Evolutionary conservation across 1,140 invertebrate species (phyloP), one percentile per base, ranked within the genome.

Genomic region (Chelonus insularis): DNA sequence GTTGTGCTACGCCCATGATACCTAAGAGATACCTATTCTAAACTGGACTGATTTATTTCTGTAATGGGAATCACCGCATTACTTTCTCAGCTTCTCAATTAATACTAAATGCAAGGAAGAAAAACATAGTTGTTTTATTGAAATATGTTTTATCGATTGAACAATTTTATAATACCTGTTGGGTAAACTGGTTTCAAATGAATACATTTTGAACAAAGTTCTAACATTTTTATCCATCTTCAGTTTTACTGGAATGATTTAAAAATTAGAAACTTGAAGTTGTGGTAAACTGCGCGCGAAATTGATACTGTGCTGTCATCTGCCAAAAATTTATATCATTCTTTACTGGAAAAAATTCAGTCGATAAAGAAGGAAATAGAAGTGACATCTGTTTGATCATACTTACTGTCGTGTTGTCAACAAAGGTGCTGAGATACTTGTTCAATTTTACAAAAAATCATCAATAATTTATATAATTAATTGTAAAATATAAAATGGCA

Each of bases 1-100:
- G 62, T 59, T 64, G 45, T 64, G 48, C n/a, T 57, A 43, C 54
- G 20, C 20, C 39, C 41, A 25, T 20, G 12, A 41, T 41, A 45
- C 23, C 14, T n/a, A 18, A 48, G 43, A 20, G 47, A 14, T 25
- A 45, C 12, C 68, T 70, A 72, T 71, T 71, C 68, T 71, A 74
- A 72, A 72, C 68, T 68, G 32, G 55, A 47, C 63, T 70, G 68
- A 72, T 74, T 72, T 74, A 74, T 70, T 69, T 64, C 57, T 64
- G 61, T 63, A 72, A 68, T 52, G 68, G 63, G 56, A 72, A 70
- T 63, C 66, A 59, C 57, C 63, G 64, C 69, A 69, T 69, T 67
- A 60, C 67, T 65, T 64, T 63, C 55, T 8, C 57, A 60, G 62
- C 45, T 62, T 48, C 56, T 69, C 68, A 68, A 72, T 69, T 68